Base-by-base conservation (phyloP, 2,113 vertebrate genomes). In the Plecturocebus donacophilus region DNA sequence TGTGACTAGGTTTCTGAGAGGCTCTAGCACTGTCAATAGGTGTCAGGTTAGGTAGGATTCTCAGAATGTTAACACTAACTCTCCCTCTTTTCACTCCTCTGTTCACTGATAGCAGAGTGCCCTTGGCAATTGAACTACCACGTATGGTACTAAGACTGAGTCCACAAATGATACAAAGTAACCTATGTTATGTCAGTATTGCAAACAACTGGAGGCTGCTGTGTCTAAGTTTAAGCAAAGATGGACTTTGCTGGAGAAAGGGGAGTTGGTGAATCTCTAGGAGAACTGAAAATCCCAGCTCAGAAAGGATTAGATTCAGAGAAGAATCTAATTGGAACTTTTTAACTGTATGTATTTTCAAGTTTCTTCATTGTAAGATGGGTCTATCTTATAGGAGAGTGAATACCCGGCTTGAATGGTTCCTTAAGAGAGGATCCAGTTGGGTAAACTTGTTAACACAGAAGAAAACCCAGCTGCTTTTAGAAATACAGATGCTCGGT, bases 21-120 rank as follows among this genome's bases (percentile, higher is more conserved):
- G 4, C 7, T n/a, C 14, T 0, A 6, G 35, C 38, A 23, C 66
- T 1, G 0, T 13, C 0, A 1, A 27, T 32, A 12, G 2, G 5
- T 27, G 32, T 5, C 45, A 2, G 16, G 23, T 70, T 38, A 54
- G n/a, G 17, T 47, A 30, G 32, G 20, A 21, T 91, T 73, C 54
- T 94, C 52, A 25, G 40, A 10, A 25, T 14, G 8, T 17, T 38
- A 21, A 45, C 5, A 2, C 17, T 10, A 19, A 16, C 47, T 27
- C 1, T 13, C 25, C 1, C 40, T 12, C 12, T 54, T 45, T 35
- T 49, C 58, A 6, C 30, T 58, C 56, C 56, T 23, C 49, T 61
- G 20, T 27, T 40, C 47, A 38, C 66, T 25, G 23, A 21, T 16
- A 19, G 25, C 68, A 8, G 17, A 47, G 0, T 52, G 25, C 47